A percentile compares a stretch with the other conserved stretches of the same genome.
phyloP scores from a whole-genome alignment of 2,888 invertebrate genomes.

The Frankliniella intonsa region DNA sequence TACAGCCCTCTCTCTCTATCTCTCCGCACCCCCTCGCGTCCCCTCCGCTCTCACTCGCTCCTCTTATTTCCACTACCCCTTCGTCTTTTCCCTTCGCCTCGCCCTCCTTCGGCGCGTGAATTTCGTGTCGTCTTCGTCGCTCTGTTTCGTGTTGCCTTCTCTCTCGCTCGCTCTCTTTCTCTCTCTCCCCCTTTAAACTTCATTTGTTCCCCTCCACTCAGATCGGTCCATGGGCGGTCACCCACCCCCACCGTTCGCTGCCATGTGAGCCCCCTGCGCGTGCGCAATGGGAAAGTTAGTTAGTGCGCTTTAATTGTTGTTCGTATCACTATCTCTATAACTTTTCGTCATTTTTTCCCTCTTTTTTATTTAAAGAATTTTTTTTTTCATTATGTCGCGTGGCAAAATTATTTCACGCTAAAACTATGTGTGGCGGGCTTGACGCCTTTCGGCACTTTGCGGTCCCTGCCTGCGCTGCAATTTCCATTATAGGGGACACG shows the following conservation, averaged over 20 bases:
- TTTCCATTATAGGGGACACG: too few species aligned
- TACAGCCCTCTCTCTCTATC: constrained; percentile 13
- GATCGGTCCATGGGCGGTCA: neutral
- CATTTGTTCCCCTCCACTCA: constrained; percentile 5
- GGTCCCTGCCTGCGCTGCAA: too few species aligned
- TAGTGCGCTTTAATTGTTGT: too few species aligned
- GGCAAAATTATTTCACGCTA: too few species aligned
- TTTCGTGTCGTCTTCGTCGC: neutral
- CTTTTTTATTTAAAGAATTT: too few species aligned
- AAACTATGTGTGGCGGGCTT: too few species aligned
- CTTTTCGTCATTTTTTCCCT: too few species aligned
- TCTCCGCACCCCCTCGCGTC: neutral
- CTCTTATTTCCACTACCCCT: constrained; percentile 11
- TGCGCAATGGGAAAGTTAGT: neutral
- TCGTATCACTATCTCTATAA: too few species aligned
- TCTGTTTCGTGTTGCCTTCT: neutral
- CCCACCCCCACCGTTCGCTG: neutral
- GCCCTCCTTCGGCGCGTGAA: constrained; percentile 19
- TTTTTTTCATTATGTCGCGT: too few species aligned
- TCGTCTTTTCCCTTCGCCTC: neutral
- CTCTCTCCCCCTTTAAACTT: neutral
- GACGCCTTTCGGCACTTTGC: too few species aligned
- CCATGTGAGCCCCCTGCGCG: neutral
- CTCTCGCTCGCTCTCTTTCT: neutral
- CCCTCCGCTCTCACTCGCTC: neutral